phyloP scores from a whole-genome alignment of 2,888 invertebrate species.

The Lasioglossum malachurum region DNA sequence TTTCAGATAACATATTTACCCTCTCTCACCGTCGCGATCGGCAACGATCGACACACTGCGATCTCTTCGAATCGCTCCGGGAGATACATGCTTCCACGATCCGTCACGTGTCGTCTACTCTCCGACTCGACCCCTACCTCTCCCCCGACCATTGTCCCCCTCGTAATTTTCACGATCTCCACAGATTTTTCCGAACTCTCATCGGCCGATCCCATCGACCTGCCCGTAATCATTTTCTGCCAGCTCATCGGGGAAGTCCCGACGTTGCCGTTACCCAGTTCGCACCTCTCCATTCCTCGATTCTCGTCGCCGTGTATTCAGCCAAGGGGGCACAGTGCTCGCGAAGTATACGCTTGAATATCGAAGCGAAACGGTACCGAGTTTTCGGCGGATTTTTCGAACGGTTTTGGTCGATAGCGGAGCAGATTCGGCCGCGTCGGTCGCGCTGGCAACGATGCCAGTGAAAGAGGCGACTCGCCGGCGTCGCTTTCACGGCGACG shows the following conservation, averaged over 20 bases:
- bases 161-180: neutral
- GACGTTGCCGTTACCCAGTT: constrained; percentile 52
- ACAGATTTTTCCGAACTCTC: neutral
- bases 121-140: neutral
- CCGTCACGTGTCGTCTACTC: constrained; percentile 3
- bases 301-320: neutral
- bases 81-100: neutral
- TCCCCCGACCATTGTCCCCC: neutral
- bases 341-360: neutral
- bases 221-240: constrained; percentile 50
- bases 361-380: neutral
- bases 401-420: constrained; percentile 23
- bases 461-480: constrained; percentile 67
- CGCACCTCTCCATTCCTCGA: neutral
- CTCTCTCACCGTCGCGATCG: constrained; percentile 66
- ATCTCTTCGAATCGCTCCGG: neutral
- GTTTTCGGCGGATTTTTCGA: neutral
- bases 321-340: neutral
- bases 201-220: constrained; percentile 20
- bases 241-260: constrained; percentile 54
- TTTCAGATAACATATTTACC: constrained; percentile 68
- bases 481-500: constrained; percentile 70
- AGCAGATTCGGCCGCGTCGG: constrained; percentile 35
- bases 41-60: constrained; percentile 32
- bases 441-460: constrained; percentile 62